phyloP scores from a whole-genome alignment of 2,113 vertebrate genomes.

The Taurulus bubalis region DNA sequence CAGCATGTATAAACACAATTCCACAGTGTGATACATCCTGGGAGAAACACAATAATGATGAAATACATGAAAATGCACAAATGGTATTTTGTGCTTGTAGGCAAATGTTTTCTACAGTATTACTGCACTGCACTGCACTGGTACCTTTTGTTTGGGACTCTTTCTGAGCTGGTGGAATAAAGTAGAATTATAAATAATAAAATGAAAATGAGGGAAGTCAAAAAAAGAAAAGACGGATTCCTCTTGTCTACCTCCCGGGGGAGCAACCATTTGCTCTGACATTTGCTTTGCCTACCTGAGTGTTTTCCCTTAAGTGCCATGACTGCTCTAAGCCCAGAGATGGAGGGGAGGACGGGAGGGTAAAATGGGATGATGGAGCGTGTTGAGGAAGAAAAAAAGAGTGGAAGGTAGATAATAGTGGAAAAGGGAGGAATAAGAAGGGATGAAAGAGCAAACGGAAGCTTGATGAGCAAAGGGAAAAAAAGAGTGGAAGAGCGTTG shows the following conservation, averaged over 20 bases:
- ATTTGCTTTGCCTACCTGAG: constrained; percentile 71
- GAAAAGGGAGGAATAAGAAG: neutral
- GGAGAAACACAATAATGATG: neutral
- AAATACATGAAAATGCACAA: neutral
- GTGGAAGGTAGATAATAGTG: neutral
- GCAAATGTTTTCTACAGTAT: neutral
- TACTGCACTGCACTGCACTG: neutral
- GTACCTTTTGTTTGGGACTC: neutral
- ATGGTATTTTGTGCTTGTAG: neutral
- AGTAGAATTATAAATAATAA: constrained; percentile 25
- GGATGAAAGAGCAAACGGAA: neutral
- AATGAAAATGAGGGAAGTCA: constrained; percentile 7
- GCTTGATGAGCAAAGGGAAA: neutral
- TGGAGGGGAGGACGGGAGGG: neutral
- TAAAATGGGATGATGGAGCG: neutral
- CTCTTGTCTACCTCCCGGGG: constrained; percentile 30
- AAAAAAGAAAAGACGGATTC: constrained; percentile 6
- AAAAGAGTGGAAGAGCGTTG: neutral
- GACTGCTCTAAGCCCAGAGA: constrained; percentile 32
- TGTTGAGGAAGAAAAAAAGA: neutral
- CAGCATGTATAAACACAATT: neutral
- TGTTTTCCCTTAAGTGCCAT: constrained; percentile 67
- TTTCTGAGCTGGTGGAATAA: constrained; percentile 14
- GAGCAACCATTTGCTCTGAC: constrained; percentile 67
- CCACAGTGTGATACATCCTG: neutral